Evolutionary conservation across 2,113 vertebrate species (phyloP).

Genomic region (Narcine bancroftii): DNA sequence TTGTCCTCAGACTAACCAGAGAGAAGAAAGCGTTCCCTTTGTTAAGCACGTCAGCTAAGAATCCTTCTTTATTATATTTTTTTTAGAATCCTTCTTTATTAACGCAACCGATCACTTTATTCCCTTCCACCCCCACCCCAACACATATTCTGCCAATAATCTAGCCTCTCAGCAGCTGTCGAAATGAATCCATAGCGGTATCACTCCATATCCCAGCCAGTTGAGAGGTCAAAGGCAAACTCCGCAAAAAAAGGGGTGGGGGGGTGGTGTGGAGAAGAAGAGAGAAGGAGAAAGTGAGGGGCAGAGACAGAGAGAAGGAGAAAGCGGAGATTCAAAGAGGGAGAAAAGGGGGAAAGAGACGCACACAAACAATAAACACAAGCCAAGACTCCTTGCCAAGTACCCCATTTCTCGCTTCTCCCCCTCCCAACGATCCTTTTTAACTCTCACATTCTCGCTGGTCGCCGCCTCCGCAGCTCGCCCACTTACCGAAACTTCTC

Average conservation of each 20-base stretch:
- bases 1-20: neutral
- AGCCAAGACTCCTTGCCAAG: neutral
- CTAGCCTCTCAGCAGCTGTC: neutral
- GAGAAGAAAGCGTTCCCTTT: neutral
- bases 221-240: constrained; percentile 30
- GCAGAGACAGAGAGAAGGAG: neutral
- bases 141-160: neutral
- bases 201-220: neutral
- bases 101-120: too few species aligned
- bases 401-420: neutral
- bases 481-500: constrained; percentile 76
- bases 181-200: neutral
- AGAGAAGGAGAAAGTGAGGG: neutral
- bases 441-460: too few species aligned
- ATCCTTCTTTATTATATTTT: neutral
- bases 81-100: neutral
- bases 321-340: too few species aligned
- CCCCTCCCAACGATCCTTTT: neutral
- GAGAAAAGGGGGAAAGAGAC: neutral
- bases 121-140: neutral
- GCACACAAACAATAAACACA: neutral
- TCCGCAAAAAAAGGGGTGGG: too few species aligned
- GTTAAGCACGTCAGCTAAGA: neutral
- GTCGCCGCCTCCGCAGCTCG: neutral
- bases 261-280: too few species aligned